Conservation (phyloP, 2,113 vertebrate species). For the Phasianus colchicus region DNA sequence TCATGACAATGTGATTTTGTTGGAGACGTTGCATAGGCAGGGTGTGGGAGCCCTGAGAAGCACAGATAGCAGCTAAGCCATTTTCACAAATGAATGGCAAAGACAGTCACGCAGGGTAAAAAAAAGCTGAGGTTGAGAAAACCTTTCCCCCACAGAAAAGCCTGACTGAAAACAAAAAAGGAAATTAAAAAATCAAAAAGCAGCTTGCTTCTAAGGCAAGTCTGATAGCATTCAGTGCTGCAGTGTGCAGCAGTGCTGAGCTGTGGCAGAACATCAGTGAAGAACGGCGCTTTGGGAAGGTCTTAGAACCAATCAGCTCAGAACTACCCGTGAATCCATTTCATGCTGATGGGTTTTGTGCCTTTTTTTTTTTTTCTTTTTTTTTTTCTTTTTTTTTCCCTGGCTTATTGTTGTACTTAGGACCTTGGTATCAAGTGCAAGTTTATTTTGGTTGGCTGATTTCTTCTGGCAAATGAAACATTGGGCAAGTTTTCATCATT, state of each 20-base stretch:
- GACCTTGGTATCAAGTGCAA: background rate
- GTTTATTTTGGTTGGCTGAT: background rate
- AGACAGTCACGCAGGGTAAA: background rate
- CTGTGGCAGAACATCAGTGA: background rate
- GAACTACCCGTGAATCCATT: background rate
- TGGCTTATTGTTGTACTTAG: background rate
- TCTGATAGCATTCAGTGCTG: background rate
- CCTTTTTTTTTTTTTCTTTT: background rate
- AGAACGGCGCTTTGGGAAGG: rapidly evolving
- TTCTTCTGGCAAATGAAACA: background rate
- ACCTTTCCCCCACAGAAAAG: background rate
- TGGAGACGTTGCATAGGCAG: background rate
- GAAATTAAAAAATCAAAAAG: background rate
- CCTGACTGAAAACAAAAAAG: background rate
- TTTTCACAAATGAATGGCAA: background rate
- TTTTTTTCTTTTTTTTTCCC: background rate
- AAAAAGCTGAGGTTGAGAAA: background rate
- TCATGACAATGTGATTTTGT: background rate
- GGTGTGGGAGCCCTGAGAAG: background rate
- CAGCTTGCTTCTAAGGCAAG: background rate
- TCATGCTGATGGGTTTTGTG: background rate
- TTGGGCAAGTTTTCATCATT: background rate
- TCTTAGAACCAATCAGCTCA: background rate
- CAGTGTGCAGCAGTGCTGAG: rapidly evolving
- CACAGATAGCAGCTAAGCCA: background rate